These are phyloP conservation scores for Parotocinclus haroldoi DNA, from an alignment of 2,797 vertebrate species.

Conservation along the genomic window DNA sequence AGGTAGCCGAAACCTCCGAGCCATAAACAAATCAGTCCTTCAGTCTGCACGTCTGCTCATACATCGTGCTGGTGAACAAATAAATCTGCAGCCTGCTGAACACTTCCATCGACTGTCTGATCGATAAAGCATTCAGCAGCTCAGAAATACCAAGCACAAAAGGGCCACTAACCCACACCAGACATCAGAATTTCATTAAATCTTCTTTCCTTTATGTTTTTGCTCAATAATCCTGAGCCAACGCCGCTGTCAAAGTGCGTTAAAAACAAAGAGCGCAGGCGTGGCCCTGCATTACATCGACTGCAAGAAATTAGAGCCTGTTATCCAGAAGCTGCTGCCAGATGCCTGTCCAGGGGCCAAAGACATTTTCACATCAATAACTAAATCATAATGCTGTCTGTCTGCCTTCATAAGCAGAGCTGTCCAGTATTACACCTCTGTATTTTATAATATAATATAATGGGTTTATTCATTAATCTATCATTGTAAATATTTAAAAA, in stretches of 20 bases:
- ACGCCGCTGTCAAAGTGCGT: slow-evolving; percentile 19
- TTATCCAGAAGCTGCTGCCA: slow-evolving; percentile 37
- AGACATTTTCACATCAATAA: slow-evolving; percentile 33
- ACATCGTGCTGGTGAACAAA: slow-evolving; percentile 37
- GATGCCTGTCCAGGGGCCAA: slow-evolving; percentile 22
- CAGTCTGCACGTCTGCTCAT: slow-evolving; percentile 19
- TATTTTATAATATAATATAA: no score
- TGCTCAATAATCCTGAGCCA: slow-evolving; percentile 21
- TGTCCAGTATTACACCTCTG: slow-evolving; percentile 17
- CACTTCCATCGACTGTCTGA: slow-evolving; percentile 20
- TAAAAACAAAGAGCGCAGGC: slow-evolving; percentile 26
- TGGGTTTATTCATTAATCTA: no score
- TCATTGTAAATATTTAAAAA: no score
- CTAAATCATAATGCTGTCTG: slow-evolving; percentile 25
- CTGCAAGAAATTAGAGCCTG: slow-evolving; percentile 32
- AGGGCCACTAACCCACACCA: slow-evolving; percentile 19
- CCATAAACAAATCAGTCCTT: slow-evolving; percentile 24
- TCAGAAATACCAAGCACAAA: slow-evolving; percentile 43
- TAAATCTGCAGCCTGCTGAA: slow-evolving; percentile 24
- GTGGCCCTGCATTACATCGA: slow-evolving; percentile 13
- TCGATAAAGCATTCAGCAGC: slow-evolving; percentile 43
- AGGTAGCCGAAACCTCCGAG: slow-evolving; percentile 22
- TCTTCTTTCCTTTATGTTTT: slow-evolving; percentile 43
- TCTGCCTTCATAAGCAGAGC: slow-evolving; percentile 25
- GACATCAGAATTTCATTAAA: slow-evolving; percentile 38